Base-by-base conservation (phyloP, 2,797 vertebrate species). In the Ispidina picta region DNA sequence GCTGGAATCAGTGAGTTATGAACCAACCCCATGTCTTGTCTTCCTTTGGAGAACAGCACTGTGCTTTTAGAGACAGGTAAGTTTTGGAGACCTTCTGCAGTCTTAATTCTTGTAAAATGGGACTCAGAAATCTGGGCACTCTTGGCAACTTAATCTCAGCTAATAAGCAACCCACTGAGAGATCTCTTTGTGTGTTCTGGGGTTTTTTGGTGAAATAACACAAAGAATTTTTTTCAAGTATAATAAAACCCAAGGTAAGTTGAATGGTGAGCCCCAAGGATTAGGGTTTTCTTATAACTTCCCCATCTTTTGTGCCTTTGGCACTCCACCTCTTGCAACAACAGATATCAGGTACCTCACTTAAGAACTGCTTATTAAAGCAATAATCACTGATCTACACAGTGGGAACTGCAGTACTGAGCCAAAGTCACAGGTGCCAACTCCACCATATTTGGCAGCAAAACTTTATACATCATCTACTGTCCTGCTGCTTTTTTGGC, bases 331-430 rank as follows among this genome's bases (percentile, higher is more conserved):
- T 94, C 64, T 88, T 95, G 87, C 92, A 95, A 95, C 90, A 96
- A 95, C 86, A 97, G 88, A 83, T 97, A 97, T 97, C 97, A 95
- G 88, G 93, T 97, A 94, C 94, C 94, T 96, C 97, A 96, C 97
- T 96, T 97, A 95, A 97, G 95, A 95, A 96, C 91, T 92, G 88
- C 97, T 91, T 97, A 94, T 83, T 95, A 66, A 74, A 94, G 94
- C 92, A 95, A 83, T 95, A 96, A 96, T 97, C 97, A 94, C 94
- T 96, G 96, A 97, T 97, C 96, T 97, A 95, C 94, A 85, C 94
- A 97, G 96, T 96, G 96, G 90, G 97, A 93, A 23, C 93, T 93
- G 93, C 85, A 46, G 51, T 43, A 74, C 66, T 90, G 83, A 88
- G 94, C 96, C 92, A 93, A 97, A 93, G 59, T 78, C 92, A 82